phyloP scores from a whole-genome alignment of 2,113 vertebrate species.

The Lasiurus cinereus region DNA sequence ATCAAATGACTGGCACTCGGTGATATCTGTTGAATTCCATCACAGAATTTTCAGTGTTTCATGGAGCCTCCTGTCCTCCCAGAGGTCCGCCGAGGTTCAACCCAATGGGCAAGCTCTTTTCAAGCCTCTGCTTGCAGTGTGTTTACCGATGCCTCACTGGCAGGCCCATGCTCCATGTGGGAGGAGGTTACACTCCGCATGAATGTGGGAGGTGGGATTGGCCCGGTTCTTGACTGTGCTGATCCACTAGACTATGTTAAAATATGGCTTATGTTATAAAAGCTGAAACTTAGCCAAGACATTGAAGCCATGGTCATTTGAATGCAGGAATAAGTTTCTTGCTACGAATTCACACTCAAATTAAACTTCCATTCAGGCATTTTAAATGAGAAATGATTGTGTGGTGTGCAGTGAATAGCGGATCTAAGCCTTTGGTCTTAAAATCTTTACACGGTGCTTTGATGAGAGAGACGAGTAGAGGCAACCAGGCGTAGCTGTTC shows the following conservation, averaged over 20 bases:
- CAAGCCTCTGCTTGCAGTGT: background rate
- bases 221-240: background rate
- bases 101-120: background rate
- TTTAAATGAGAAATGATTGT: conserved; percentile 27
- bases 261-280: conserved; percentile 38
- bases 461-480: background rate
- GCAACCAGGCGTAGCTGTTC: background rate
- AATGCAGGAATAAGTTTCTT: conserved; percentile 60
- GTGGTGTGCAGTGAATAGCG: background rate
- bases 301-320: conserved; percentile 49
- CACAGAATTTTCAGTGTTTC: background rate
- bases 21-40: background rate
- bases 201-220: background rate
- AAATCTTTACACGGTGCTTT: background rate
- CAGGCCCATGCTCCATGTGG: background rate
- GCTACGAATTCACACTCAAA: conserved; percentile 4
- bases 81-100: background rate
- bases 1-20: background rate
- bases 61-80: background rate
- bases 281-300: conserved; percentile 13
- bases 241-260: conserved; percentile 33
- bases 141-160: background rate
- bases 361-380: conserved; percentile 50
- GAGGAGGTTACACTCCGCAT: background rate
- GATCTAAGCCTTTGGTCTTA: conserved; percentile 37